Evolutionary conservation across 2,888 invertebrate species (phyloP).

Genomic region (Listrodromus nycthemerus): DNA sequence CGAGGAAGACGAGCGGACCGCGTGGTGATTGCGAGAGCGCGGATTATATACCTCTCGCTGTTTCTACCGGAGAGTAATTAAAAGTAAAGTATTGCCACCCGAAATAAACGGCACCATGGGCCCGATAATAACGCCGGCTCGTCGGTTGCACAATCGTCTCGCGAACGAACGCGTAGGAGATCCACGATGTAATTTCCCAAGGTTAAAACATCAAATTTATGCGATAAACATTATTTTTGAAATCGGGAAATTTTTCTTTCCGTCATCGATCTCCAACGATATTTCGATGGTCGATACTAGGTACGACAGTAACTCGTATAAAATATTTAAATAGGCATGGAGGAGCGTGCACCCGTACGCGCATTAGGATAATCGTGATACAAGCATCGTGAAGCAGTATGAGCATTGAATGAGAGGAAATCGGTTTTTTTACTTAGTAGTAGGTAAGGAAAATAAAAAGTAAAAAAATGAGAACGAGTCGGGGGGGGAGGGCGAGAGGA

Average conservation of each 20-base stretch:
- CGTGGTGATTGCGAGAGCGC: conserved; percentile 63
- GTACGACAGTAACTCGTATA: not conserved
- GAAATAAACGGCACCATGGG: conserved; percentile 55
- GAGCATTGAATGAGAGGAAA: conserved; percentile 59
- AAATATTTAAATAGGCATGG: conserved; percentile 19
- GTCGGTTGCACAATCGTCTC: conserved; percentile 40
- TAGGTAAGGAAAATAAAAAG: conserved; percentile 15
- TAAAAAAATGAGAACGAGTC: conserved; percentile 46
- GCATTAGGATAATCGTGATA: conserved; percentile 60
- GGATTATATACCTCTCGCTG: conserved; percentile 1
- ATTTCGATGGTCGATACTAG: not conserved
- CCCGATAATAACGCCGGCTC: conserved; percentile 53
- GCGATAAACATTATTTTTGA: not conserved
- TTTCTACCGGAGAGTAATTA: conserved; percentile 53
- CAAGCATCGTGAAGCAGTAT: conserved; percentile 52
- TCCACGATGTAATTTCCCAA: not conserved
- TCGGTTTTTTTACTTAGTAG: conserved; percentile 54
- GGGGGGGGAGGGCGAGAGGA: conserved; percentile 23
- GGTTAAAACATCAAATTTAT: not conserved
- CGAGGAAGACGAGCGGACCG: conserved; percentile 37
- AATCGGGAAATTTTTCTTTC: not conserved
- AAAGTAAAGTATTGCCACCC: conserved; percentile 67
- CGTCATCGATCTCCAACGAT: not conserved
- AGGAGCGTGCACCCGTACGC: conserved; percentile 10
- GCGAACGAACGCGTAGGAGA: not conserved